Percentiles rank a stretch among this genome's conserved stretches.
Evolutionary conservation across 2,888 invertebrate genomes (phyloP).

Genomic region (Drosophila anceps): DNA sequence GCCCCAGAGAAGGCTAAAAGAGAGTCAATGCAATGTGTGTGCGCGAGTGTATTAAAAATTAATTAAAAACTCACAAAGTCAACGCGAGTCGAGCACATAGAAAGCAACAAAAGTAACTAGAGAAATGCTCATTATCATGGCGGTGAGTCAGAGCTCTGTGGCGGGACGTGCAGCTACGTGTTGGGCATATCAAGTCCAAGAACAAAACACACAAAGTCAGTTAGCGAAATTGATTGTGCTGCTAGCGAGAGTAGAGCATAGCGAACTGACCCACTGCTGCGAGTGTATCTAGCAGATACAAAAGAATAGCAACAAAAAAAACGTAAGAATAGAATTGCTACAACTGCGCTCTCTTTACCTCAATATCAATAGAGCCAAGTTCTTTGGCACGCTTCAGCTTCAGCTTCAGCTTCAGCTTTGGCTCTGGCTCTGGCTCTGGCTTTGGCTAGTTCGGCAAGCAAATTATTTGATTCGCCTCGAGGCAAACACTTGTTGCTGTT

Average conservation of each 20-base stretch:
- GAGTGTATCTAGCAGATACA: conserved; percentile 31
- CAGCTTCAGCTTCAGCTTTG: neutral
- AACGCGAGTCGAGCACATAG: conserved; percentile 16
- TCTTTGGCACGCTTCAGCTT: conserved; percentile 55
- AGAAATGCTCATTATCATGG: conserved; percentile 66
- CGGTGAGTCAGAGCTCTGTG: conserved; percentile 22
- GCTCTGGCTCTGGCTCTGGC: neutral
- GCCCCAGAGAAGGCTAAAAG: conserved; percentile 20
- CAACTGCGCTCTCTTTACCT: conserved; percentile 61
- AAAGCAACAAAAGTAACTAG: conserved; percentile 57
- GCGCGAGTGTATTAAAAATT: conserved; percentile 62
- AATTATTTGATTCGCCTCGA: conserved; percentile 21
- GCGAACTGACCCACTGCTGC: conserved; percentile 66
- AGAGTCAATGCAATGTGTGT: conserved; percentile 49
- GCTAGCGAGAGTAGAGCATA: conserved; percentile 50
- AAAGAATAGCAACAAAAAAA: conserved; percentile 4
- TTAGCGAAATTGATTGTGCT: conserved; percentile 65
- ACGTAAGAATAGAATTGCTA: conserved; percentile 63
- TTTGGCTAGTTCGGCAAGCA: conserved; percentile 2
- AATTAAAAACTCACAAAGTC: conserved; percentile 57
- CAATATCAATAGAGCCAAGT: conserved; percentile 58
- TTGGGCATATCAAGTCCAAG: conserved; percentile 41
- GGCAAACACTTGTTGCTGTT: conserved; percentile 34
- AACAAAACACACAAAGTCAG: conserved; percentile 42
- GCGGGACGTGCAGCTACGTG: conserved; percentile 60